Percentiles rank a stretch among this genome's conserved stretches.
phyloP scores from a whole-genome alignment of 2,113 vertebrate species.

The Forbesichthys papilliferus region DNA sequence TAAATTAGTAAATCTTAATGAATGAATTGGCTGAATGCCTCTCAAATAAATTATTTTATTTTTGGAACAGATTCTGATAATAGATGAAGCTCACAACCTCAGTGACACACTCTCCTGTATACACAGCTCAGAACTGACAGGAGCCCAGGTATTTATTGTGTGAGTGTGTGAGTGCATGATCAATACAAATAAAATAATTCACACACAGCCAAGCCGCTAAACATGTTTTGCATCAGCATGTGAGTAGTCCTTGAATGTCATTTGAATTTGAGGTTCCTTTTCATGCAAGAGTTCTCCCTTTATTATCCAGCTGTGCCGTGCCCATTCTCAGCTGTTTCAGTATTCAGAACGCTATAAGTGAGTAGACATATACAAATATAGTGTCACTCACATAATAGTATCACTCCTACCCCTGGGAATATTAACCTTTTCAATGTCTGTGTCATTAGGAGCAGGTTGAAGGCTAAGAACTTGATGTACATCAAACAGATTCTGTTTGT shows the following conservation, averaged over 20 bases:
- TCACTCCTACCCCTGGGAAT: not conserved
- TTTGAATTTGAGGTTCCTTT: not conserved
- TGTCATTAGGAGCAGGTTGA: conserved; percentile 83
- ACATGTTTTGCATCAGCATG: not conserved
- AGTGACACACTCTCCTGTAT: conserved; percentile 90
- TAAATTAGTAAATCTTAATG: too few species aligned
- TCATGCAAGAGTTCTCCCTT: conserved; percentile 6
- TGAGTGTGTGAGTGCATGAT: too few species aligned
- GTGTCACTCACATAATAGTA: not conserved
- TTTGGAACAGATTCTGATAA: conserved; percentile 65
- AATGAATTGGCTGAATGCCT: too few species aligned
- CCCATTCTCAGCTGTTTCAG: conserved; percentile 90
- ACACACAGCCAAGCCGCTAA: too few species aligned
- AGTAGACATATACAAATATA: conserved; percentile 41
- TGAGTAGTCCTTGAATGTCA: not conserved
- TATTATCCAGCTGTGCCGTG: conserved; percentile 84
- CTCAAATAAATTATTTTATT: too few species aligned
- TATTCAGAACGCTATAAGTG: conserved; percentile 91
- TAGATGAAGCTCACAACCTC: conserved; percentile 97
- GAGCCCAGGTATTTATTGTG: conserved; percentile 82
- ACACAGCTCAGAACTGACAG: conserved; percentile 85
- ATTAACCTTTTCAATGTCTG: conserved; percentile 17
- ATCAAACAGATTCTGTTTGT: conserved; percentile 94
- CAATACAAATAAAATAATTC: too few species aligned
- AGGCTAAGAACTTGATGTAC: conserved; percentile 98